Evolutionary conservation across 2,888 invertebrate genomes (phyloP).

Genomic region (Cremastinae sp.): DNA sequence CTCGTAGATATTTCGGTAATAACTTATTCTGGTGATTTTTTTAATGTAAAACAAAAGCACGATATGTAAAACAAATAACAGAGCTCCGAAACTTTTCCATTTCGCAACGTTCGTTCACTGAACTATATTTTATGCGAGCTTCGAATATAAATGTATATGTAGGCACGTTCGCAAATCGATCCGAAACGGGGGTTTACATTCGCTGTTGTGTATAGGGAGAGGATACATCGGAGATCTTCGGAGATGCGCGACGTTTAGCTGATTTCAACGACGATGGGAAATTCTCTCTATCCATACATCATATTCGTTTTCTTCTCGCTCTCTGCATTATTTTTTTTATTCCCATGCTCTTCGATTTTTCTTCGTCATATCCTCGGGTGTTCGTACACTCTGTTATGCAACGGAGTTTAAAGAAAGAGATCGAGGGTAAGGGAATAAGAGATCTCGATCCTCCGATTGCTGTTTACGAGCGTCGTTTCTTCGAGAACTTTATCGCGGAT

Average conservation of each 20-base stretch:
- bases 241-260: conserved; percentile 67
- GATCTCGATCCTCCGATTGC: conserved; percentile 72
- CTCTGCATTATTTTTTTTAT: conserved; percentile 45
- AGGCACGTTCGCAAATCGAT: conserved; percentile 36
- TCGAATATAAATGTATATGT: not conserved
- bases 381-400: conserved; percentile 67
- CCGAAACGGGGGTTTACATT: conserved; percentile 49
- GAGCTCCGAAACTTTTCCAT: not conserved
- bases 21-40: too few species aligned
- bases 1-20: too few species aligned
- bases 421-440: conserved; percentile 55
- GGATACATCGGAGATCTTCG: conserved; percentile 46
- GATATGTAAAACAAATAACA: too few species aligned
- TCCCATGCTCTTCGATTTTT: conserved; percentile 32
- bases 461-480: conserved; percentile 73
- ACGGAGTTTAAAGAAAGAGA: conserved; percentile 56
- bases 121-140: conserved; percentile 4
- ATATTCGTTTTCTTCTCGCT: too few species aligned
- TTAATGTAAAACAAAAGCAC: too few species aligned
- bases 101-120: conserved; percentile 6
- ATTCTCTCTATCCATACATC: conserved; percentile 40
- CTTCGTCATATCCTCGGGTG: conserved; percentile 24
- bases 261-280: conserved; percentile 62
- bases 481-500: conserved; percentile 67
- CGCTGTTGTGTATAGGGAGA: conserved; percentile 53